Conservation (phyloP, 2,797 vertebrate genomes). For the Chrysolophus pictus region DNA sequence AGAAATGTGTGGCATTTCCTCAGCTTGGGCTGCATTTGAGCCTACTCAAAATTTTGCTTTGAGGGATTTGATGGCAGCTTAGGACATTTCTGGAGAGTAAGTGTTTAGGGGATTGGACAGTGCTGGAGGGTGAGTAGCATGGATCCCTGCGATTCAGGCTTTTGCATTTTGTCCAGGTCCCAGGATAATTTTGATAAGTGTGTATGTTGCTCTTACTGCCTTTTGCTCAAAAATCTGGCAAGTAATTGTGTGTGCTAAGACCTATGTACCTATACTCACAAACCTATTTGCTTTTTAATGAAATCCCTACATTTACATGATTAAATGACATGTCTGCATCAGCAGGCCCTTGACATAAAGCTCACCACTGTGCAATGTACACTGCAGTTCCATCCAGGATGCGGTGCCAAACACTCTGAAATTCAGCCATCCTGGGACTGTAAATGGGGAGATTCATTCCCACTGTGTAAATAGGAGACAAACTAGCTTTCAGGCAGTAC, state of each 20-base stretch:
- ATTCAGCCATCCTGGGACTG: neutral
- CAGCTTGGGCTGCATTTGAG: neutral
- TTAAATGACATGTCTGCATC: neutral
- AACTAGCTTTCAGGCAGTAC: neutral
- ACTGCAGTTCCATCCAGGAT: neutral
- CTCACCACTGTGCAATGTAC: neutral
- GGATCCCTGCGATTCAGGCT: neutral
- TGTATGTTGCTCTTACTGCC: neutral
- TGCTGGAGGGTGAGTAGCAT: neutral
- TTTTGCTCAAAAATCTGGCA: neutral
- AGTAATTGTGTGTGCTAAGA: neutral
- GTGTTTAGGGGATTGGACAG: neutral
- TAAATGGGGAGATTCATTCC: constrained; percentile 38
- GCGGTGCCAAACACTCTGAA: neutral
- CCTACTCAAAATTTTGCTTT: neutral
- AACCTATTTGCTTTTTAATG: neutral
- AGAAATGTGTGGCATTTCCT: neutral
- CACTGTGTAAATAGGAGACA: neutral
- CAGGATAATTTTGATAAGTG: neutral
- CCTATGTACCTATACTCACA: neutral
- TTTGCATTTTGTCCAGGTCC: neutral
- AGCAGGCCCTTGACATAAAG: neutral
- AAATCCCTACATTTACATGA: neutral
- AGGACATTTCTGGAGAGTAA: neutral
- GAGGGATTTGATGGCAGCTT: neutral